Evolutionary conservation across 2,797 vertebrate genomes (phyloP), one percentile per base, ranked within the genome.

Genomic region (Anguilla megastoma): DNA sequence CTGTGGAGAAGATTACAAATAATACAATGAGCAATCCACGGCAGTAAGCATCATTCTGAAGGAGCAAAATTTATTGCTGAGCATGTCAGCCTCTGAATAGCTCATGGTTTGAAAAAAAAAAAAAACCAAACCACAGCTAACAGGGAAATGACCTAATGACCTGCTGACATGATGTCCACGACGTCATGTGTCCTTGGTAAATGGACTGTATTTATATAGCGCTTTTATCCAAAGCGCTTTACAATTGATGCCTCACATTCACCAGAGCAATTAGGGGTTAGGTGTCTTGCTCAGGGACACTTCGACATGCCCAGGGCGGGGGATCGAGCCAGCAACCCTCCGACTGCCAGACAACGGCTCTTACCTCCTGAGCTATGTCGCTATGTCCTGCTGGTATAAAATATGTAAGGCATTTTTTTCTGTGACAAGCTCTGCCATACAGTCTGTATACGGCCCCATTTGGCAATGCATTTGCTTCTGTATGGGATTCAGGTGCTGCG

Each of bases 401-500:
- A 41, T 74, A 41, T 18, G 7, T 76, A 76, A 76, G 74, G 33
- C 71, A 36, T 76, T 27, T 66, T 69, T 69, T 21, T 63, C 24
- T 41, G 74, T 48, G 16, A 5, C 2, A 80, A 48, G 41, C 41
- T 45, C 6, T 83, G 80, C 33, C 45, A 83, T n/a, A 76, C 36
- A 33, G 10, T 76, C 33, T 76, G 3, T 8, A n/a, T 14, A 27
- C 12, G 3, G 30, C 6, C 24, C 66, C 24, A 27, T 27, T 71
- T 71, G 24, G 66, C 66, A 71, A 71, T 71, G 69, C 24, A 69
- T 69, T 74, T 33, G 69, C 14, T 74, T 74, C 74, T 30, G n/a
- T 33, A 76, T 16, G 12, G 33, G 12, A 76, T 71, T 27, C 27
- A 71, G 8, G 69, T 33, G 10, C 7, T 71, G 10, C 1, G 12